These are phyloP conservation scores for Tenualosa thibaudeaui DNA, from an alignment of 2,797 vertebrate genomes.

Conservation along the genomic window DNA sequence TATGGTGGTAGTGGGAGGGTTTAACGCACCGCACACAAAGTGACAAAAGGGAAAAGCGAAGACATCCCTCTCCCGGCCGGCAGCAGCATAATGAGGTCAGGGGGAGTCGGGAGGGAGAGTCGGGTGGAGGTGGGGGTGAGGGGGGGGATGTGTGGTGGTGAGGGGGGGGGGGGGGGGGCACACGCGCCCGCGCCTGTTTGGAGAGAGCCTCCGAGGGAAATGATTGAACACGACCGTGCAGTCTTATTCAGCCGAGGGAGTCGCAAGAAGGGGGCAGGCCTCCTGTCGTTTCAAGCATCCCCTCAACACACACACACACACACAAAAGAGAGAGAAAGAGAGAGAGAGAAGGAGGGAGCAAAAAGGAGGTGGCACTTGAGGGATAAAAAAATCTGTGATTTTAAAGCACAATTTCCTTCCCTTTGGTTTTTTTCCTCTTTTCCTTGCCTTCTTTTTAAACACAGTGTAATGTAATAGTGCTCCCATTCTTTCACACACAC, in stretches of 20 bases:
- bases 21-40: conserved; percentile 56
- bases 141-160: conserved; percentile 39
- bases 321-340: not conserved
- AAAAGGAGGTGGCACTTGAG: conserved; percentile 31
- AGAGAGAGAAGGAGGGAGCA: not conserved
- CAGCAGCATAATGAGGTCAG: conserved; percentile 70
- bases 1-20: not conserved
- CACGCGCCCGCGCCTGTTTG: conserved; percentile 58
- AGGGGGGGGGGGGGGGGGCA: not conserved
- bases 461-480: conserved; percentile 20
- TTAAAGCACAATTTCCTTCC: conserved; percentile 20
- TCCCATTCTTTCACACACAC: not conserved
- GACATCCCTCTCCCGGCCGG: conserved; percentile 65
- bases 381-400: conserved; percentile 1
- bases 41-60: conserved; percentile 62
- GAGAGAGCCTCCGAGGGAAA: conserved; percentile 54
- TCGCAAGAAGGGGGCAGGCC: conserved; percentile 5
- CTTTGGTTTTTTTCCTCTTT: not conserved
- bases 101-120: conserved; percentile 61
- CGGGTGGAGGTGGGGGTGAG: conserved; percentile 25
- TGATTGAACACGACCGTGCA: conserved; percentile 68
- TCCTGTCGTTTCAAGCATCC: not conserved
- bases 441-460: conserved; percentile 43
- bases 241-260: conserved; percentile 56
- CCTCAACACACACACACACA: not conserved